Evolutionary conservation across 2,113 vertebrate species (phyloP).

Genomic region (Platichthys flesus): DNA sequence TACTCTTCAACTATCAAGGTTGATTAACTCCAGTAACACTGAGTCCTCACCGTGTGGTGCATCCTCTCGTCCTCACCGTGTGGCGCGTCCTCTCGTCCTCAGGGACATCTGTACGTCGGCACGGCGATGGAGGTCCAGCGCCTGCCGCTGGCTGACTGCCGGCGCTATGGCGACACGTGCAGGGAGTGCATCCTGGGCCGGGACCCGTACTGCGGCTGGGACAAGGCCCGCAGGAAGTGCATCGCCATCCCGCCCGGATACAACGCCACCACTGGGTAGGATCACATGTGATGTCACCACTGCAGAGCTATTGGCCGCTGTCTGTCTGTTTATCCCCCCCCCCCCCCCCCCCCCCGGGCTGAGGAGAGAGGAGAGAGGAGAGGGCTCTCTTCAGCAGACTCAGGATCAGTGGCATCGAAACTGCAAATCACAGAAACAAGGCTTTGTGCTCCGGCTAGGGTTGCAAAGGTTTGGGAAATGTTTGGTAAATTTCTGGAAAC

Average conservation of each 20-base stretch:
- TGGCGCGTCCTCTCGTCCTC: constrained; percentile 1
- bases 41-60: neutral
- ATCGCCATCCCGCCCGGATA: constrained; percentile 75
- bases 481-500: too few relatives aligned
- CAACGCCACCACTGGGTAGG: constrained; percentile 80
- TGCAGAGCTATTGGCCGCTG: constrained; percentile 14
- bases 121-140: constrained; percentile 83
- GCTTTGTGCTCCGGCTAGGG: neutral
- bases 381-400: neutral
- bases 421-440: neutral
- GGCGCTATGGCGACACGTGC: constrained; percentile 84
- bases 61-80: neutral
- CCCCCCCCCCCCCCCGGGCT: neutral
- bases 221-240: constrained; percentile 76
- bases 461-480: too few relatives aligned
- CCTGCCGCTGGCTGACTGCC: constrained; percentile 82
- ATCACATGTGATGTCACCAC: constrained; percentile 35
- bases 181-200: constrained; percentile 84
- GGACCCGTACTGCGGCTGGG: constrained; percentile 87
- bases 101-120: constrained; percentile 85
- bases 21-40: neutral
- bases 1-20: too few relatives aligned
- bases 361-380: neutral
- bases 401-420: neutral
- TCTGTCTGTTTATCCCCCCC: neutral